Evolutionary conservation across 2,797 vertebrate genomes (phyloP), one percentile per base, ranked within the genome.

Genomic region (Halcyon badia): DNA sequence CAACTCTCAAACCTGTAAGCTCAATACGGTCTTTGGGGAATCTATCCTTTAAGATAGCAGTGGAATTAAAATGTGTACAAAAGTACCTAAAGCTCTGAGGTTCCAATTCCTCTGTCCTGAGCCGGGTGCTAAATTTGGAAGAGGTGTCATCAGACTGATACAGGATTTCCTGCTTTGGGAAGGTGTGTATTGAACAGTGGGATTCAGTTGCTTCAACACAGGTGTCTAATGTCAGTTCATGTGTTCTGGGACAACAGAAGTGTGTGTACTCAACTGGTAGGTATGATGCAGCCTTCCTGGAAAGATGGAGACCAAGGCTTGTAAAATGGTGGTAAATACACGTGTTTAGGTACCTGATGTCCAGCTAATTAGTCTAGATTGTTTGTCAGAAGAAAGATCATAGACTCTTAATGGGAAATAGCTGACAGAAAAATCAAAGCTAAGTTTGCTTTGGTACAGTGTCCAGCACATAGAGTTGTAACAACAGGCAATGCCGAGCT

Each of bases 271-370:
- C 26, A 39, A 5, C 12, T 44, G 39, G 41, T n/a, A 60, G 52
- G 18, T 18, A 4, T 21, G 60, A 31, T 1, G 2, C 22, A 69
- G 10, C 57, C 26, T 44, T 83, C 28, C 54, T 73, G 51, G 58
- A 19, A 72, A 64, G 60, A 37, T 28, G 16, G 28, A 66, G 39
- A 30, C 10, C 18, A 60, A 37, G 52, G 31, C 51, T 77, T 52
- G 25, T 60, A 5, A 58, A 73, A 48, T 33, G n/a, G 11, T 35
- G 28, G 4, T 39, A 35, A 61, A 5, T 6, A 6, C 0, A 0
- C 16, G 21, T 62, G 21, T 62, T 66, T 70, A 66, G 56, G 51
- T 25, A 77, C 35, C 37, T 83, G 42, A 58, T 70, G 44, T 57
- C 66, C 76, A 58, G 26, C 33, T 78, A 0, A n/a, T 84, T 92